A percentile compares a stretch with the other conserved stretches of the same genome.
Conservation (phyloP, 2,113 vertebrate genomes). For the Pseudolaguvia tuberculata region DNA sequence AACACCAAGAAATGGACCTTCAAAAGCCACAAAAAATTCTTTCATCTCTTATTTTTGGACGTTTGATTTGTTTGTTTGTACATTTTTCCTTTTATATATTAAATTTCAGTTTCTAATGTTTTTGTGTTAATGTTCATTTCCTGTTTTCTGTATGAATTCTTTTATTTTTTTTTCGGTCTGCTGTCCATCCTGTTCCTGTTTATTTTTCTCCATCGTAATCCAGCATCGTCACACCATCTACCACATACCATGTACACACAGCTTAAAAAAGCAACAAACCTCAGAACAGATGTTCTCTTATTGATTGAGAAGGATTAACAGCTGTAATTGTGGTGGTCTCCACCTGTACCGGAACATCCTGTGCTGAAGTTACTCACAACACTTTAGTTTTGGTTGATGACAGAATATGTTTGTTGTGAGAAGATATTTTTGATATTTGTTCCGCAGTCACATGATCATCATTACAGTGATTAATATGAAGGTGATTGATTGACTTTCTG, state of each 20-base stretch:
- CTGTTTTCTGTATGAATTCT: background rate
- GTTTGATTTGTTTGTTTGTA: constrained; percentile 22
- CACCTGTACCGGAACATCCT: background rate
- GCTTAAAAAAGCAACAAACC: background rate
- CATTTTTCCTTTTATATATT: constrained; percentile 6
- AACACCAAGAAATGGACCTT: constrained; percentile 3
- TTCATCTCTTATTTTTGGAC: background rate
- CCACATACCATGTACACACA: background rate
- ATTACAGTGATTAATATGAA: background rate
- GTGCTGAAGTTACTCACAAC: too few relatives aligned
- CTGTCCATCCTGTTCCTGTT: background rate
- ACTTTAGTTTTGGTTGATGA: too few relatives aligned
- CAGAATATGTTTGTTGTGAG: background rate
- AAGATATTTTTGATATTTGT: background rate
- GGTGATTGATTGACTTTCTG: background rate
- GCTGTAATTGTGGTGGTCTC: too few relatives aligned
- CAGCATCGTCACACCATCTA: background rate
- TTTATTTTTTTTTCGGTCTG: background rate
- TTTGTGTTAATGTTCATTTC: background rate
- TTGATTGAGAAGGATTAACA: background rate
- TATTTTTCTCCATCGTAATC: background rate
- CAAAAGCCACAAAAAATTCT: constrained; percentile 13
- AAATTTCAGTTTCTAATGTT: background rate
- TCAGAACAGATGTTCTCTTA: background rate
- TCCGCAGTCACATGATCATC: background rate